Percentiles rank a stretch among this genome's conserved stretches.
Evolutionary conservation across 2,888 invertebrate genomes (phyloP).

Genomic region (Drosophila lutescens): DNA sequence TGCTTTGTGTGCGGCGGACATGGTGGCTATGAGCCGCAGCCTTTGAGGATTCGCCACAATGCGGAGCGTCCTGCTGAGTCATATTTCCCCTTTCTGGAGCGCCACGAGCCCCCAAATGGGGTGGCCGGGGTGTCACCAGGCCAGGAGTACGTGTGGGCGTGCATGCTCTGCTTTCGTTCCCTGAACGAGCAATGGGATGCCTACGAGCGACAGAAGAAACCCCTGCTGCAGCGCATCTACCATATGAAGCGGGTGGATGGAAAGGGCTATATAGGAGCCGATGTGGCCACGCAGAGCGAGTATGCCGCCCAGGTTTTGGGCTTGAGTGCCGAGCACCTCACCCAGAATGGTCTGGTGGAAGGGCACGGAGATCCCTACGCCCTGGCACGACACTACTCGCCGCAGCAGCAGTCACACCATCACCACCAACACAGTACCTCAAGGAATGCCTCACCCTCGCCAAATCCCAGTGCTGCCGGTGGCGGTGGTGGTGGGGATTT

Average conservation of each 20-base stretch:
- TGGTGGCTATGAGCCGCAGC: conserved; percentile 87
- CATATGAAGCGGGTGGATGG: conserved; percentile 97
- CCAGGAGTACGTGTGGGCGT: conserved; percentile 88
- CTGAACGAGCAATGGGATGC: conserved; percentile 96
- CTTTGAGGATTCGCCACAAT: conserved; percentile 88
- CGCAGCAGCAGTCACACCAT: conserved; percentile 29
- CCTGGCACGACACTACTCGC: conserved; percentile 65
- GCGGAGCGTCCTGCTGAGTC: conserved; percentile 90
- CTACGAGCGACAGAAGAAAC: conserved; percentile 93
- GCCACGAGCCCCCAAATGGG: conserved; percentile 93
- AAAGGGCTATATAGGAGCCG: conserved; percentile 94
- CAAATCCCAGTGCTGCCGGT: conserved; percentile 60
- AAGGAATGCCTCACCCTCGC: conserved; percentile 79
- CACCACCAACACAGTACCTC: conserved; percentile 77
- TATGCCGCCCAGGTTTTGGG: conserved; percentile 96
- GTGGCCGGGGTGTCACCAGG: conserved; percentile 84
- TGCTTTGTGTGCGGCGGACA: conserved; percentile 91
- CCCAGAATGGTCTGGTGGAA: conserved; percentile 69
- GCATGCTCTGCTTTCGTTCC: conserved; percentile 93
- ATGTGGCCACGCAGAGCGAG: conserved; percentile 95
- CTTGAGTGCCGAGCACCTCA: conserved; percentile 87
- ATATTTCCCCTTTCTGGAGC: conserved; percentile 95
- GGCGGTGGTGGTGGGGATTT: conserved; percentile 62
- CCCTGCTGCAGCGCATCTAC: conserved; percentile 94
- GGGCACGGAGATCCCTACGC: conserved; percentile 69